Evolutionary conservation across 2,797 vertebrate species (phyloP), one percentile per base, ranked within the genome.

Genomic region (Coccyzus lansbergi): DNA sequence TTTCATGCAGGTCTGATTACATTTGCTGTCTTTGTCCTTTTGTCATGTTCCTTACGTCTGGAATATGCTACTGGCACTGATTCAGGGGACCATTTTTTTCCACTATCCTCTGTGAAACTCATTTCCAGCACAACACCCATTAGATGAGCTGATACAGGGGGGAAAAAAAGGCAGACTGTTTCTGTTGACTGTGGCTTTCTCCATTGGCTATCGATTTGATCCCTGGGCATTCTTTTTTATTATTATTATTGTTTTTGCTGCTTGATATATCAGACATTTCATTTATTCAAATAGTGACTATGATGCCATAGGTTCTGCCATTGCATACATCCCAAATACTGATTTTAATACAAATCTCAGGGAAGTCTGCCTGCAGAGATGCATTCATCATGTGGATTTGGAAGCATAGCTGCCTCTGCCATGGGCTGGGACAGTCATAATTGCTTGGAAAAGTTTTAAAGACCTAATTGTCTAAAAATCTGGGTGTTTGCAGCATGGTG

Each of bases 1-100:
- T 92, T 65, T 82, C 90, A 60, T 17, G 3, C 64, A 83, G 92
- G 74, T 74, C 90, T 94, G 92, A 92, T 93, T 94, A 63, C 81
- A 56, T 95, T 93, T 90, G 81, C 92, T 92, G 70, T 64, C 94
- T 95, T 96, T 94, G 94, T 96, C 90, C 60, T 94, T 92, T 85
- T 90, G 56, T 22, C 2, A 88, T 90, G 67, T 95, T 95, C 83
- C 93, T 95, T 83, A 72, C 72, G 94, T 63, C 83, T 94, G 94
- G 95, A 95, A 94, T 96, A 94, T 92, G 69, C 65, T 95, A 91
- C 77, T 96, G 95, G 94, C 91, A 91, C 67, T 44, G 80, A 84
- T 82, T 94, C 95, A 95, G 76, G 85, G 91, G 58, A 88, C 51
- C 62, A 65, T 62, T 92, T 90, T 79, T 94, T 92, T 8, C 65